Percentiles rank a stretch among this genome's conserved stretches.
These are phyloP conservation scores for Trissolcus basalis DNA, from an alignment of 1,140 invertebrate genomes.

Conservation along the genomic window DNA sequence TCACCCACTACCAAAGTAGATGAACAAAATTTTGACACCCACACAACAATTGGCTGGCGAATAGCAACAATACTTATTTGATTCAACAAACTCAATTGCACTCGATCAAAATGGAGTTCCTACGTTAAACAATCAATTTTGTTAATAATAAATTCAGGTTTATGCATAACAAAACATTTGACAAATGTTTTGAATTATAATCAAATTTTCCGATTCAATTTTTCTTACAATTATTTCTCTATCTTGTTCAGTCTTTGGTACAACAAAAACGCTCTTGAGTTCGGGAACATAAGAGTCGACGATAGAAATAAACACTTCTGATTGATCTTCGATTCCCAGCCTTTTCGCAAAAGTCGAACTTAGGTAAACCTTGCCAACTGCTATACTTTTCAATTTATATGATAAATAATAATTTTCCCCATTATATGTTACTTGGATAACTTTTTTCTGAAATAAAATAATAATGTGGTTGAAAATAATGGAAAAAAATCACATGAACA, in stretches of 20 bases:
- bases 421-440: slow-evolving; percentile 61
- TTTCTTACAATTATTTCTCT: slow-evolving; percentile 76
- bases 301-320: slow-evolving; percentile 64
- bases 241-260: slow-evolving; percentile 75
- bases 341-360: slow-evolving; percentile 70
- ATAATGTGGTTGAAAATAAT: no score
- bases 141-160: slow-evolving; percentile 8
- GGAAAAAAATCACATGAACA: no score
- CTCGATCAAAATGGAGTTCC: slow-evolving; percentile 68
- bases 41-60: slow-evolving; percentile 68
- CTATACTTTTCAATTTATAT: slow-evolving; percentile 47
- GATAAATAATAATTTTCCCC: slow-evolving; percentile 65
- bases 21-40: slow-evolving; percentile 69
- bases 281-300: slow-evolving; percentile 47
- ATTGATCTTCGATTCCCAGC: slow-evolving; percentile 68
- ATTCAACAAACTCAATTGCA: slow-evolving; percentile 66
- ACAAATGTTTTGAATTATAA: no score
- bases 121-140: slow-evolving; percentile 38
- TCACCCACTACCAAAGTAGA: slow-evolving; percentile 67
- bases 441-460: slow-evolving; percentile 61
- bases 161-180: no score
- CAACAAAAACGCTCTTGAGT: slow-evolving; percentile 63
- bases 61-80: slow-evolving; percentile 68
- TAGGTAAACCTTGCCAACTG: slow-evolving; percentile 60
- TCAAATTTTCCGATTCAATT: slow-evolving; percentile 14